Base-by-base conservation (phyloP, 2,888 invertebrate species). In the Stenodema calcarata region DNA sequence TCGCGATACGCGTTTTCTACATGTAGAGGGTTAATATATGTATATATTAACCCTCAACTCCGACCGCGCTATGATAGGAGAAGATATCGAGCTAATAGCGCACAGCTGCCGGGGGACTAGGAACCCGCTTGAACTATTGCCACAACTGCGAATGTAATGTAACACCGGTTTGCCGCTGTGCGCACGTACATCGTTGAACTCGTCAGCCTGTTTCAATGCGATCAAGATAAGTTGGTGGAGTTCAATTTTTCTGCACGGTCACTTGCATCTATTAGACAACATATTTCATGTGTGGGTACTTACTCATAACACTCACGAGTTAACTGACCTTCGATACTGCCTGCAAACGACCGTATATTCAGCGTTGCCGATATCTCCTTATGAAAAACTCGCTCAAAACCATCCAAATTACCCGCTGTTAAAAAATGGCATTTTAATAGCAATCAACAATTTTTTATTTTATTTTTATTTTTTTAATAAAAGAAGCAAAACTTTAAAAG, bases 61-160 rank as follows among this genome's bases (percentile, higher is more conserved):
- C 44, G 41, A 78, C 78, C 44, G 78, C 41, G 44, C 78, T 78
- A 78, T 23, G 78, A 78, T 78, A 78, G 78, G 41, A 42, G 73
- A 78, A 78, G 78, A 78, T 78, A 78, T 78, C 78, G 42, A 23
- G 23, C 44, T 78, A 78, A 78, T 78, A 78, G 18, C 78, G 78
- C 78, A 78, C 78, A 78, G 78, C 78, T 78, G 78, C 42, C 44
- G 44, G 62, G 27, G 62, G 27, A 23, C 23, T 62, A 62, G 62
- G 62, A 62, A 23, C 62, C 62, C 62, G 62, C 62, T 62, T 62
- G 62, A 62, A 62, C 18, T 62, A 62, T 18, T 27, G 62, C 62
- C 62, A 23, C 62, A 62, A 62, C 62, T 62, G 62, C 62, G 62
- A 62, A 62, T 23, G 62, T 62, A 62, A 62, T 62, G 62, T 62